Percentiles rank a stretch among this genome's conserved stretches.
phyloP scores from a whole-genome alignment of 2,888 invertebrate species.

The Drosophila anceps region DNA sequence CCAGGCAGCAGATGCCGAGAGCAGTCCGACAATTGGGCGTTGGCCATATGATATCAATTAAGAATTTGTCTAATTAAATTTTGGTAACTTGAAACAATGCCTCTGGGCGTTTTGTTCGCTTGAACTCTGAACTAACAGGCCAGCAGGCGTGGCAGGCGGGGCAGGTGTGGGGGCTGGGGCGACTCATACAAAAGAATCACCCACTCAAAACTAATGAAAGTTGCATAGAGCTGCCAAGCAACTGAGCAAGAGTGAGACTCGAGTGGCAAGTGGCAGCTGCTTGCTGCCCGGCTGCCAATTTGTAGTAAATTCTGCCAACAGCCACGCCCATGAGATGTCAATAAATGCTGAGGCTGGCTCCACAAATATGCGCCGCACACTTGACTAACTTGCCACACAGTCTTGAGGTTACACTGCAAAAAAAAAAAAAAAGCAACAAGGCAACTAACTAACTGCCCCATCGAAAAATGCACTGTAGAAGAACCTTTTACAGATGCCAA shows the following conservation, averaged over 20 bases:
- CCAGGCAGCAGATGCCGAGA: constrained; percentile 19
- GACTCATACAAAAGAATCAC: constrained; percentile 48
- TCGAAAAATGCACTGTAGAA: constrained; percentile 32
- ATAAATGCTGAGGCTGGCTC: constrained; percentile 65
- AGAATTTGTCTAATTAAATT: constrained; percentile 81
- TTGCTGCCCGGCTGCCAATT: constrained; percentile 60
- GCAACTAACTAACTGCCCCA: constrained; percentile 1
- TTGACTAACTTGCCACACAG: constrained; percentile 52
- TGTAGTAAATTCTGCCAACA: constrained; percentile 74
- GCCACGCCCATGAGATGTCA: constrained; percentile 76
- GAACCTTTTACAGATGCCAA: constrained; percentile 50
- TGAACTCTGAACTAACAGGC: constrained; percentile 58
- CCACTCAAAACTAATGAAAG: constrained; percentile 71
- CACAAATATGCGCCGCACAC: constrained; percentile 49
- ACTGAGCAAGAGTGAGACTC: constrained; percentile 35
- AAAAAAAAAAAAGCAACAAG: constrained; percentile 2
- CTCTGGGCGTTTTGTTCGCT: constrained; percentile 64
- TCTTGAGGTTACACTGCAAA: constrained; percentile 30
- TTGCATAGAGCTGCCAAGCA: constrained; percentile 51
- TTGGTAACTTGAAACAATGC: constrained; percentile 76
- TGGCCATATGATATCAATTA: constrained; percentile 81
- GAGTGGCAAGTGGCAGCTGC: constrained; percentile 39
- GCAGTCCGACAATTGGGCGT: constrained; percentile 57
- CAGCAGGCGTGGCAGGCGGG: background rate
- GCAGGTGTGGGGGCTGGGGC: background rate